A percentile compares a stretch with the other conserved stretches of the same genome.
phyloP scores from a whole-genome alignment of 2,797 vertebrate species.

The Tympanoctomys barrerae region DNA sequence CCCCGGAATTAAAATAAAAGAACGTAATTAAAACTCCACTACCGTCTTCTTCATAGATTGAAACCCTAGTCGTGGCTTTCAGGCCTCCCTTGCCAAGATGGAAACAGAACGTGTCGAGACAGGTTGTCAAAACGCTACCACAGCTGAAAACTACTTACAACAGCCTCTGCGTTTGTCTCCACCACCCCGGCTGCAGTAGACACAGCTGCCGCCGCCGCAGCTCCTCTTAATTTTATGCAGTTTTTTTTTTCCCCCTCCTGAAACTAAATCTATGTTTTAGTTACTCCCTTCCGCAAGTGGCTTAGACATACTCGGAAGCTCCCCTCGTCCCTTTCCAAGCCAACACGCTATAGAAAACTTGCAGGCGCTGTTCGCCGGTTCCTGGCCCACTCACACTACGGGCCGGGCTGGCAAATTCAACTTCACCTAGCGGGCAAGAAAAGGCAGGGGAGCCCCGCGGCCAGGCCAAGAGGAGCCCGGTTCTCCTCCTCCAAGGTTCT shows the following conservation, averaged over 20 bases:
- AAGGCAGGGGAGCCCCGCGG: neutral
- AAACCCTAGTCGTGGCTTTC: conserved; percentile 19
- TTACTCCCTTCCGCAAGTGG: neutral
- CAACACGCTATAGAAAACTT: neutral
- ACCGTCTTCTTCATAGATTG: neutral
- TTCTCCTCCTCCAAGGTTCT: neutral
- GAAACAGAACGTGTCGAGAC: conserved; percentile 16
- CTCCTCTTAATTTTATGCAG: neutral
- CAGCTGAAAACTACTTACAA: neutral
- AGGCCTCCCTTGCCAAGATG: neutral
- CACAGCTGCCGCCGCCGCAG: neutral
- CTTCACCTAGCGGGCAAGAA: too few relatives aligned
- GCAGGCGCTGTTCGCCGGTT: neutral
- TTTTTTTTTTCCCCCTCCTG: neutral
- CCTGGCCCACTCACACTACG: neutral
- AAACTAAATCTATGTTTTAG: neutral
- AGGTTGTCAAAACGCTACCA: neutral
- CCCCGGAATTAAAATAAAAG: neutral
- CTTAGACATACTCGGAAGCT: neutral
- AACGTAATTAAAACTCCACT: neutral
- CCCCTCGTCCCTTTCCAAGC: neutral
- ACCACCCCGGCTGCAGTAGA: neutral
- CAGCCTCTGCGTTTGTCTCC: neutral
- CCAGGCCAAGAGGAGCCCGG: neutral
- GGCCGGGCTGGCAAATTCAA: neutral